phyloP scores from a whole-genome alignment of 30 jellyfish, hydroid and myxozoan genomes.

The Aurelia sp. region DNA sequence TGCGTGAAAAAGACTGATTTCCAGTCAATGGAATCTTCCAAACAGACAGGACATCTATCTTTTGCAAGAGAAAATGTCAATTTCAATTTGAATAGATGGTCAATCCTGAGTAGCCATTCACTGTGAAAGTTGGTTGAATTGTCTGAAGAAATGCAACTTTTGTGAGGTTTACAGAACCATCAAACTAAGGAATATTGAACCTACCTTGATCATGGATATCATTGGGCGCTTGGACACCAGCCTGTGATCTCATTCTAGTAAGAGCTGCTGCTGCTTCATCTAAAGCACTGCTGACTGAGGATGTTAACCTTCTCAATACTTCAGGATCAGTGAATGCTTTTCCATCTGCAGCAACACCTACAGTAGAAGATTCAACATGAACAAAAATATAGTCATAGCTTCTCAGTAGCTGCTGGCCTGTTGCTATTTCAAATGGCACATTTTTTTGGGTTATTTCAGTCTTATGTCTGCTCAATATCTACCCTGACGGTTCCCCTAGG shows the following conservation, averaged over 20 bases:
- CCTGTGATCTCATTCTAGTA: conserved; percentile 96
- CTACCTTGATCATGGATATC: conserved; percentile 96
- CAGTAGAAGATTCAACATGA: too few species aligned
- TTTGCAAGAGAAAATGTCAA: too few species aligned
- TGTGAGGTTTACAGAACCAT: not conserved
- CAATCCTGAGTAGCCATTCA: not conserved
- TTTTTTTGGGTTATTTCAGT: too few species aligned
- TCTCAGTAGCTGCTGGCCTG: too few species aligned
- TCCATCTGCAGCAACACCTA: conserved; percentile 99
- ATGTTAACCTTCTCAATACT: conserved; percentile 88
- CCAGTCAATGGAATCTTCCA: too few species aligned
- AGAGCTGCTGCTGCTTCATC: conserved; percentile 99
- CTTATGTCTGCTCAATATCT: too few species aligned
- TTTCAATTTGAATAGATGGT: too few species aligned
- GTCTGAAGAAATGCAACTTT: conserved; percentile 3
- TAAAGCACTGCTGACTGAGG: conserved; percentile 99
- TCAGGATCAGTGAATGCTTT: conserved; percentile 99
- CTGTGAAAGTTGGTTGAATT: not conserved
- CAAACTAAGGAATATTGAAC: not conserved
- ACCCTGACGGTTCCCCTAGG: too few species aligned
- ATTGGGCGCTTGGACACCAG: conserved; percentile 81
- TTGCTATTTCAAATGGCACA: too few species aligned
- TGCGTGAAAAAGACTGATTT: too few species aligned
- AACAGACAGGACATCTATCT: too few species aligned
- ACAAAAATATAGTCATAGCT: too few species aligned